Conservation (phyloP, 2,797 vertebrate species). For the Trichosurus vulpecula region DNA sequence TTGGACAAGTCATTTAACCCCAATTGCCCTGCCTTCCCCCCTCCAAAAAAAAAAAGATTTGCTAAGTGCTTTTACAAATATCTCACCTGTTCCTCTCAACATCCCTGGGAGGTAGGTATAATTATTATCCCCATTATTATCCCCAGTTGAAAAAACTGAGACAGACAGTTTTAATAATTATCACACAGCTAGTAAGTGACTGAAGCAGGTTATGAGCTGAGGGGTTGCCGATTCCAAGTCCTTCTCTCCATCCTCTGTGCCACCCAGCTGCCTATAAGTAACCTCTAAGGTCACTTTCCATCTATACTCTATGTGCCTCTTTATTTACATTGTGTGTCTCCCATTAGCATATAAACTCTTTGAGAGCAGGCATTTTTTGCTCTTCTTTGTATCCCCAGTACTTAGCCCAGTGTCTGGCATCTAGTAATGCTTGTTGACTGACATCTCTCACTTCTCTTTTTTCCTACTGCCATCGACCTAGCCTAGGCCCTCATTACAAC, state of each 20-base stretch:
- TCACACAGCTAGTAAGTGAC: not conserved
- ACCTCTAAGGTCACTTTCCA: no score
- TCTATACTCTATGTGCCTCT: not conserved
- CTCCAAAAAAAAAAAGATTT: no score
- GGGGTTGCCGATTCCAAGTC: no score
- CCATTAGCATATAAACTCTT: no score
- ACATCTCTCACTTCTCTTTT: not conserved
- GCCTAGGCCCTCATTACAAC: not conserved
- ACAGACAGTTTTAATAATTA: not conserved
- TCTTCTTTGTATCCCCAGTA: not conserved
- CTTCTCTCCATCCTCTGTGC: no score
- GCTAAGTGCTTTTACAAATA: no score
- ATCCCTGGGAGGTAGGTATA: not conserved
- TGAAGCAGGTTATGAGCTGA: not conserved
- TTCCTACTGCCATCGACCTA: not conserved
- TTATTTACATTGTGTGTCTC: not conserved
- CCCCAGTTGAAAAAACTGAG: not conserved
- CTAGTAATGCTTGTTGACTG: not conserved
- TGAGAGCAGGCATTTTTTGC: no score
- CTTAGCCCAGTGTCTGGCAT: accelerated
- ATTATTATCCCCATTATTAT: not conserved
- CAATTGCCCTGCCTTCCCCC: no score
- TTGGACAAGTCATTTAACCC: no score
- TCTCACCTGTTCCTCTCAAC: no score
- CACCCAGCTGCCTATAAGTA: no score